Conservation (phyloP, 1,140 invertebrate species). For the Drosophila malerkotliana region DNA sequence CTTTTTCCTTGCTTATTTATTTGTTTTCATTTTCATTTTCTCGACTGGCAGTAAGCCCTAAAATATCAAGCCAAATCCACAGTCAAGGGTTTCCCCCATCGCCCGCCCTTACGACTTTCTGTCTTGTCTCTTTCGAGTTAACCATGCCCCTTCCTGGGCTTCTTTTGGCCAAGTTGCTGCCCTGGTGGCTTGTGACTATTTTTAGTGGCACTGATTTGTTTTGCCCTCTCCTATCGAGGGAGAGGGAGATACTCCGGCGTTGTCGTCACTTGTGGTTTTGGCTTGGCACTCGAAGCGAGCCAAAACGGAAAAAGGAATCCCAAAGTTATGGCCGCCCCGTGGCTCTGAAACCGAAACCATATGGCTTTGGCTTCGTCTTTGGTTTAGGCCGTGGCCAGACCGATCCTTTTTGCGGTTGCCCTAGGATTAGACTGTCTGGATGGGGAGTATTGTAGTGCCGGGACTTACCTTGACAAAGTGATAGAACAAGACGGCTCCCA, state of each 20-base stretch:
- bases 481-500: slow-evolving; percentile 90
- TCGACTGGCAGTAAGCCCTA: slow-evolving; percentile 31
- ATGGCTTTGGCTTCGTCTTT: slow-evolving; percentile 6
- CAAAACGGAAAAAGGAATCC: slow-evolving; percentile 39
- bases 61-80: slow-evolving; percentile 56
- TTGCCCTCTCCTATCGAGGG: slow-evolving; percentile 48
- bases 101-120: slow-evolving; percentile 20
- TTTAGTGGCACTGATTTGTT: slow-evolving; percentile 77
- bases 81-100: slow-evolving; percentile 49
- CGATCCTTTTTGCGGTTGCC: slow-evolving; percentile 48
- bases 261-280: slow-evolving; percentile 59
- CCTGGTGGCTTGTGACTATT: slow-evolving; percentile 52
- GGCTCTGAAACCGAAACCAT: slow-evolving; percentile 54
- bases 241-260: slow-evolving; percentile 4
- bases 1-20: slow-evolving; percentile 60
- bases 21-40: slow-evolving; percentile 74
- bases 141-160: slow-evolving; percentile 1
- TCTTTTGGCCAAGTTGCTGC: neutral
- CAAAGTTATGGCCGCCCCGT: slow-evolving; percentile 24
- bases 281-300: slow-evolving; percentile 65
- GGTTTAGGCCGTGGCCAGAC: neutral
- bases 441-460: slow-evolving; percentile 18
- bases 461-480: slow-evolving; percentile 91
- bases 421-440: slow-evolving; percentile 67
- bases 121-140: slow-evolving; percentile 10